Conservation (phyloP, 2,113 vertebrate genomes). For the Trematomus loennbergii region DNA sequence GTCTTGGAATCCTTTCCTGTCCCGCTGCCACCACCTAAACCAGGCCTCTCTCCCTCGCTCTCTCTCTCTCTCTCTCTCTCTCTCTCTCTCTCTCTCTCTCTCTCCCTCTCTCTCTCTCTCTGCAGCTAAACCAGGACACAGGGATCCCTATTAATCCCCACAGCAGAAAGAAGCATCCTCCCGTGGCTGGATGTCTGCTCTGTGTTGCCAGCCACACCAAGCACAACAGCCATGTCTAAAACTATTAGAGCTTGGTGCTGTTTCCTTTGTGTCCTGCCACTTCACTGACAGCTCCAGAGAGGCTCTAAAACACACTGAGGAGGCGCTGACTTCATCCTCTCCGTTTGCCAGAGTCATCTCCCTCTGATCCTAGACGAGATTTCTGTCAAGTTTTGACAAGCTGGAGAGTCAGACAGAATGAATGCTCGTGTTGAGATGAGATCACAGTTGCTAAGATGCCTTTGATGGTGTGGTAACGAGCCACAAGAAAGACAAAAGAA, state of each 20-base stretch:
- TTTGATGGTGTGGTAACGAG: conserved; percentile 50
- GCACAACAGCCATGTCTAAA: conserved; percentile 60
- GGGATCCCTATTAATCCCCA: conserved; percentile 77
- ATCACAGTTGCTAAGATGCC: conserved; percentile 46
- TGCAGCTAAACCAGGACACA: conserved; percentile 73
- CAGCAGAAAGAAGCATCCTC: conserved; percentile 76
- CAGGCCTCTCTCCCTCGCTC: conserved; percentile 54
- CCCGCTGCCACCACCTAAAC: conserved; percentile 59
- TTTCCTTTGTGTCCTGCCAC: conserved; percentile 55
- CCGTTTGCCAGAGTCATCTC: conserved; percentile 54
- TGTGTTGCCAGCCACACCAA: conserved; percentile 67
- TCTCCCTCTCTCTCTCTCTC: conserved; percentile 32
- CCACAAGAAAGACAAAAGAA: conserved; percentile 58
- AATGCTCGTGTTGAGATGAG: conserved; percentile 52
- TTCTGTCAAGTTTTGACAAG: conserved; percentile 72
- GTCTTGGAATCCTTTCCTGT: conserved; percentile 65
- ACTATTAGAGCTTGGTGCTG: conserved; percentile 60
- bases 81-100: conserved; percentile 31
- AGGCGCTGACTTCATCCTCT: conserved; percentile 63
- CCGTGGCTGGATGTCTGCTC: conserved; percentile 47
- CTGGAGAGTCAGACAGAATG: conserved; percentile 57
- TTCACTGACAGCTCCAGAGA: conserved; percentile 67
- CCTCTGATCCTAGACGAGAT: conserved; percentile 29
- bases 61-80: conserved; percentile 20
- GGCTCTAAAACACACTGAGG: conserved; percentile 46